Conservation (phyloP, 1,140 invertebrate species). For the Ostrea edulis region DNA sequence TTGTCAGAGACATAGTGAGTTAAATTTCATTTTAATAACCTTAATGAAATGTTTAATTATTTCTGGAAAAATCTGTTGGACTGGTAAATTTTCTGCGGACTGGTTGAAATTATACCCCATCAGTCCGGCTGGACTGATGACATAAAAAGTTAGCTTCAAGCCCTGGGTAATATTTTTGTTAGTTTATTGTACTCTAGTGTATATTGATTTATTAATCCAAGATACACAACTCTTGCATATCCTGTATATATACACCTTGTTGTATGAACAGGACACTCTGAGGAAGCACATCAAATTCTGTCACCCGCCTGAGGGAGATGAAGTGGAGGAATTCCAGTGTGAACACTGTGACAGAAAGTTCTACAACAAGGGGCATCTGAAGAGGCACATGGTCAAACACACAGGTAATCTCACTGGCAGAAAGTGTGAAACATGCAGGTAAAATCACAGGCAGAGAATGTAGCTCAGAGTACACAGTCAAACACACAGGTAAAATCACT, state of each 20-base stretch:
- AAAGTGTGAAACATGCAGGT: background rate
- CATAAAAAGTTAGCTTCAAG: too few species aligned
- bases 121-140: too few species aligned
- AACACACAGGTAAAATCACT: too few species aligned
- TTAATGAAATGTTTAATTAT: too few species aligned
- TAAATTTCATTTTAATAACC: too few species aligned
- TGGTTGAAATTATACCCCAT: too few species aligned
- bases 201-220: background rate
- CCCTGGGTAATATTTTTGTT: too few species aligned
- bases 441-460: background rate
- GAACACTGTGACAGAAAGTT: slow-evolving; percentile 74
- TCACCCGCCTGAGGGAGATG: slow-evolving; percentile 43
- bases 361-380: slow-evolving; percentile 53
- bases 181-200: background rate
- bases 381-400: slow-evolving; percentile 59
- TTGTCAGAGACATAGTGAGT: too few species aligned
- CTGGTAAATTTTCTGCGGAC: too few species aligned
- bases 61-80: too few species aligned
- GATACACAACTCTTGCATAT: background rate
- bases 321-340: slow-evolving; percentile 72
- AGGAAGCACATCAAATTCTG: slow-evolving; percentile 50
- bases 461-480: background rate
- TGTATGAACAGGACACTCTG: slow-evolving; percentile 15
- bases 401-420: slow-evolving; percentile 28
- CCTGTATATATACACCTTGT: too few species aligned